Evolutionary conservation across 2,113 vertebrate genomes (phyloP), one percentile per base, ranked within the genome.

Genomic region (Theristicus caerulescens): DNA sequence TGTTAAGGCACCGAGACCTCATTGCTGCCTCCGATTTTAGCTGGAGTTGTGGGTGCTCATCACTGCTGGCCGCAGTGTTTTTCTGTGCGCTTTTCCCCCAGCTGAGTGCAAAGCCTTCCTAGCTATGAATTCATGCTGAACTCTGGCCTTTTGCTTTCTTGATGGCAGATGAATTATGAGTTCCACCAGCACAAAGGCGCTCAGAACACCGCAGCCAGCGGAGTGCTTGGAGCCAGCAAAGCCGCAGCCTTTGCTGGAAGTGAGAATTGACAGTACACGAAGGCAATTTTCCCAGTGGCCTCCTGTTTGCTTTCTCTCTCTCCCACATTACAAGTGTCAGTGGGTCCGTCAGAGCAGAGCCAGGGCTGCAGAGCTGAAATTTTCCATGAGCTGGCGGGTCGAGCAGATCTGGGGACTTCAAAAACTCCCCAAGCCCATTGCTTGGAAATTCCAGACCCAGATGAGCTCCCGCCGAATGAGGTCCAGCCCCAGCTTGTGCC

Each of bases 381-480:
- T 90, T 73, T 80, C 47, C 16, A 5, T 34, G 55, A 82, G 20
- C 79, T 58, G 29, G 4, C 4, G 9, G 24, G 61, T 26, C 0
- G 7, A 84, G 57, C 19, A 24, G 20, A 13, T 29, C 36, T 31
- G 21, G 26, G 34, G 13, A 9, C 42, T 92, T 80, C 34, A 25
- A 7, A 65, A 86, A 17, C 34, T 62, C 31, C 64, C 24, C 55
- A 67, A 12, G 15, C 21, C 42, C 34, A 13, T 66, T 20, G 4
- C 31, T 19, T 74, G 62, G 73, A 54, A 69, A 31, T 62, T 4
- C 15, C 46, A 76, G 47, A 54, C 42, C 19, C 0, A 1, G 16
- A 22, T 0, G 3, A 29, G 32, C 17, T 66, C 40, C 17, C 13
- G 7, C 6, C 0, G 1, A 13, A 57, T 44, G 22, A 46, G 24